Evolutionary conservation across 2,797 vertebrate genomes (phyloP).

Genomic region (Gorsachius magnificus): DNA sequence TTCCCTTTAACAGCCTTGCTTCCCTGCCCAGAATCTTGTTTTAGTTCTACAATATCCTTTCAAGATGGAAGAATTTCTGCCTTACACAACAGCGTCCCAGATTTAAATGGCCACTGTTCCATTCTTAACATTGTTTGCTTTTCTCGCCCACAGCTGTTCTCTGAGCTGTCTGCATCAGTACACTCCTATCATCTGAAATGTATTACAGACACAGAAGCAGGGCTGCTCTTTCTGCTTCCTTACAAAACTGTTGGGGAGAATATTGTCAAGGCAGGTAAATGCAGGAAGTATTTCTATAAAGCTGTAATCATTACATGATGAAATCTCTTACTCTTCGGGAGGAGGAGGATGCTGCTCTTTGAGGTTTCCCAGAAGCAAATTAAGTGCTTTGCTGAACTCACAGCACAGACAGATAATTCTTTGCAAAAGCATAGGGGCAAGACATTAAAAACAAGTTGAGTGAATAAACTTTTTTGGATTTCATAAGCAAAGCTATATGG

Average conservation of each 20-base stretch:
- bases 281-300: neutral
- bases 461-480: neutral
- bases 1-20: constrained; percentile 2
- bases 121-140: neutral
- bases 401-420: neutral
- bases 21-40: constrained; percentile 6
- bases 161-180: neutral
- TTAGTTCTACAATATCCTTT: constrained; percentile 38
- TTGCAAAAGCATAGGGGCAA: neutral
- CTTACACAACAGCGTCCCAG: constrained; percentile 12
- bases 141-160: neutral
- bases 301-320: neutral
- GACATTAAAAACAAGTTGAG: neutral
- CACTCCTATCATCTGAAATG: neutral
- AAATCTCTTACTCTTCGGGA: neutral
- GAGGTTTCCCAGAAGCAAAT: neutral
- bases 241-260: neutral
- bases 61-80: constrained; percentile 2
- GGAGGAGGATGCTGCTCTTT: neutral
- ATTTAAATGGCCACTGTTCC: neutral
- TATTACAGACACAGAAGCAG: neutral
- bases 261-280: neutral
- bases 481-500: neutral
- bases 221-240: neutral
- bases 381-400: neutral